phyloP scores from a whole-genome alignment of 2,888 invertebrate species.

The Meteorus cinctellus region DNA sequence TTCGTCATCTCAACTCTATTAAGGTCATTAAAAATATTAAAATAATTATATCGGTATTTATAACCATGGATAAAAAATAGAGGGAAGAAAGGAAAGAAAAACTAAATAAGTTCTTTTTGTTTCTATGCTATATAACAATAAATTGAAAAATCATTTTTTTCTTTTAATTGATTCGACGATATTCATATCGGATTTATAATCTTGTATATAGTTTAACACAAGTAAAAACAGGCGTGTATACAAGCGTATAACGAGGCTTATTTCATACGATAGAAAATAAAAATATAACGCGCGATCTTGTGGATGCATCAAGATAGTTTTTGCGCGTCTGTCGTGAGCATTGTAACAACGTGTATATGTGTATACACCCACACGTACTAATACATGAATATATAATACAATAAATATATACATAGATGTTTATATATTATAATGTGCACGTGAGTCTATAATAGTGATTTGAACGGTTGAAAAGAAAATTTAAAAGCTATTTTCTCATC shows the following conservation, averaged over 20 bases:
- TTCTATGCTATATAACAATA: too few relatives aligned
- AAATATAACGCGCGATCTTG: slow-evolving; percentile 51
- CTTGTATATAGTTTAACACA: not conserved
- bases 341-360: slow-evolving; percentile 49
- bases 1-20: slow-evolving; percentile 9
- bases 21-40: slow-evolving; percentile 14
- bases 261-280: slow-evolving; percentile 22
- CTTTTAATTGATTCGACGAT: not conserved
- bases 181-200: not conserved
- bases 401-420: slow-evolving; percentile 6
- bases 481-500: slow-evolving; percentile 6
- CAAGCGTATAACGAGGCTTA: slow-evolving; percentile 36
- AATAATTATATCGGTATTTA: slow-evolving; percentile 15
- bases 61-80: not conserved
- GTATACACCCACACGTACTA: slow-evolving; percentile 49
- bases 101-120: too few relatives aligned
- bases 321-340: slow-evolving; percentile 53
- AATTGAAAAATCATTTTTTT: not conserved
- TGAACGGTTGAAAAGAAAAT: not conserved
- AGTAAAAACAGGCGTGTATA: slow-evolving; percentile 32
- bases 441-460: not conserved
- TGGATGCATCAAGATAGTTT: slow-evolving; percentile 54
- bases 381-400: slow-evolving; percentile 28
- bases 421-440: slow-evolving; percentile 2
- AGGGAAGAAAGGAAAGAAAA: not conserved